Percentiles rank a stretch among this genome's conserved stretches.
Conservation (phyloP, 2,113 vertebrate species). For the Sakesphorus luctuosus region DNA sequence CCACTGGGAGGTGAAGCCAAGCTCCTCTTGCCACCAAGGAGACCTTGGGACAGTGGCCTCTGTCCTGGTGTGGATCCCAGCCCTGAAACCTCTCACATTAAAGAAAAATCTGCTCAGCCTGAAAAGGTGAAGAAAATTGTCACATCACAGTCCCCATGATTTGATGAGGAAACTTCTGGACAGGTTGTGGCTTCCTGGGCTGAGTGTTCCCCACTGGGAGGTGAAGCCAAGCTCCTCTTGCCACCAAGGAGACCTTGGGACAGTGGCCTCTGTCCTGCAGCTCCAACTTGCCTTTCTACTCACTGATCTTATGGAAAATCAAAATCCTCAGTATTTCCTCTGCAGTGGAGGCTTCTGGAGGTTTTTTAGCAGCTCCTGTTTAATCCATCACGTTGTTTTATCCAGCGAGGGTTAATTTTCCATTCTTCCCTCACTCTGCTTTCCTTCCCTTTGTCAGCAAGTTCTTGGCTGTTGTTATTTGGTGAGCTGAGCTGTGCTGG, state of each 20-base stretch:
- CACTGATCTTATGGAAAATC: fast-evolving
- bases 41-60: not conserved
- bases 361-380: not conserved
- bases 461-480: slow-evolving; percentile 21
- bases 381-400: not conserved
- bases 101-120: not conserved
- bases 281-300: not conserved
- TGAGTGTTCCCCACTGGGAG: not conserved
- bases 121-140: not conserved
- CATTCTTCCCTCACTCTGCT: not conserved
- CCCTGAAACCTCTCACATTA: fast-evolving
- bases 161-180: not conserved
- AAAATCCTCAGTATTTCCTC: not conserved
- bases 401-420: slow-evolving; percentile 12
- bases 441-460: slow-evolving; percentile 29
- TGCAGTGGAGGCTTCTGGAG: not conserved
- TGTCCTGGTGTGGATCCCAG: not conserved
- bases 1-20: not conserved
- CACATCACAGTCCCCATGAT: fast-evolving
- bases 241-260: not conserved
- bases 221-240: not conserved
- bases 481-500: not conserved
- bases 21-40: not conserved
- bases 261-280: not conserved
- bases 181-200: not conserved